Evolutionary conservation across 2,888 invertebrate genomes (phyloP), one percentile per base, ranked within the genome.

Genomic region (Trissoscelio sp.): DNA sequence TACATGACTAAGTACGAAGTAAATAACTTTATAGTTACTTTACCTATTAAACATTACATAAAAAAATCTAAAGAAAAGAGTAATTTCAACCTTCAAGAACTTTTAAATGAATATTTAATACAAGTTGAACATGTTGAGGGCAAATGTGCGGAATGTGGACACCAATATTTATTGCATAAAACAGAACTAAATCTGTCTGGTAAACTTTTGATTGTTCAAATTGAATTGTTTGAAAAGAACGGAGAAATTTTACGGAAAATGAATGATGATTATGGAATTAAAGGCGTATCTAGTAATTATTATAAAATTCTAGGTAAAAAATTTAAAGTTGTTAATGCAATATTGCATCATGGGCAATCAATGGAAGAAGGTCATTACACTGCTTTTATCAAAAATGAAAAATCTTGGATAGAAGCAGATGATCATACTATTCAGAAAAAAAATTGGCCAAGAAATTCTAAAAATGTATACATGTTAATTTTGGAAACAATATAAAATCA

Each of bases 91-190:
- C 14, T 60, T 5, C 22, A 60, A 28, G 14, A 60, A 24, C 14
- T 60, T 9, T 9, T 60, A 60, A 14, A 60, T 9, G 12, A 60
- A 60, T 24, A 42, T 42, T 44, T 44, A 60, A 9, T 24, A 24
- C 5, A 60, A 60, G 22, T 0, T 16, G 28, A 12, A 24, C 12
- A 60, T 20, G 24, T 60, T 14, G 24, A 42, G 42, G 60, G 60
- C 20, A 60, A 37, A 37, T 57, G 57, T 57, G 37, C 20, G 6
- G 37, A 37, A 57, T 57, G 57, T 20, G 57, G 37, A 37, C 11
- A 37, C 12, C 34, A 57, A 57, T 0, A 57, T 9, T 57, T 57
- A 31, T 57, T 57, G 14, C 57, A 57, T 37, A 37, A 37, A 37
- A 37, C 34, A 28, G 28, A 28, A 28, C n/a, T n/a, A n/a, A n/a